These are phyloP conservation scores for Sycophila texana DNA, from an alignment of 2,888 invertebrate genomes.

Conservation along the genomic window DNA sequence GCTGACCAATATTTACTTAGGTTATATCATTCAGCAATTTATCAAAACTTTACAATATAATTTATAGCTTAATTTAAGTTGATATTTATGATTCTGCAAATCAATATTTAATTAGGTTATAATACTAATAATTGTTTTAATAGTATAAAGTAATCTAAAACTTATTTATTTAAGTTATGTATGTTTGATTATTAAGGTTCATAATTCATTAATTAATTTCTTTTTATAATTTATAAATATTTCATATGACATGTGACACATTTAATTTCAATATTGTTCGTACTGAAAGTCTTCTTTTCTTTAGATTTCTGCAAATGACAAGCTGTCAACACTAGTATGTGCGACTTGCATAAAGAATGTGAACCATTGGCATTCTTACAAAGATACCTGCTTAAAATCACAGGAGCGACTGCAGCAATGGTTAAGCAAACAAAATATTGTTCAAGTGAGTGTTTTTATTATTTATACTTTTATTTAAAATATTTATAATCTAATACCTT, in stretches of 20 bases:
- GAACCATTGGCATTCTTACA: conserved; percentile 83
- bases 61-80: too few species aligned
- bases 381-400: conserved; percentile 80
- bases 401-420: conserved; percentile 82
- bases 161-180: conserved; percentile 1
- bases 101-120: too few species aligned
- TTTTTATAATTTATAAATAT: too few species aligned
- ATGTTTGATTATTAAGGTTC: background rate
- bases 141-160: background rate
- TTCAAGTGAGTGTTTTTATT: background rate
- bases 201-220: too few species aligned
- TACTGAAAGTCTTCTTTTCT: conserved; percentile 65
- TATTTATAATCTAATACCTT: too few species aligned
- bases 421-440: conserved; percentile 68
- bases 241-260: too few species aligned
- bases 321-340: conserved; percentile 82
- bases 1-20: too few species aligned
- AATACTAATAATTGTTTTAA: too few species aligned
- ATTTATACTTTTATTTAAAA: background rate
- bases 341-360: conserved; percentile 81
- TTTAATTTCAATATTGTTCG: too few species aligned
- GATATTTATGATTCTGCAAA: too few species aligned
- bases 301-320: conserved; percentile 81
- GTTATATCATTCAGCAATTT: too few species aligned
- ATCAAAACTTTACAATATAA: too few species aligned